Base-by-base conservation (phyloP, 2,888 invertebrate species). In the Charanyca ferruginea region DNA sequence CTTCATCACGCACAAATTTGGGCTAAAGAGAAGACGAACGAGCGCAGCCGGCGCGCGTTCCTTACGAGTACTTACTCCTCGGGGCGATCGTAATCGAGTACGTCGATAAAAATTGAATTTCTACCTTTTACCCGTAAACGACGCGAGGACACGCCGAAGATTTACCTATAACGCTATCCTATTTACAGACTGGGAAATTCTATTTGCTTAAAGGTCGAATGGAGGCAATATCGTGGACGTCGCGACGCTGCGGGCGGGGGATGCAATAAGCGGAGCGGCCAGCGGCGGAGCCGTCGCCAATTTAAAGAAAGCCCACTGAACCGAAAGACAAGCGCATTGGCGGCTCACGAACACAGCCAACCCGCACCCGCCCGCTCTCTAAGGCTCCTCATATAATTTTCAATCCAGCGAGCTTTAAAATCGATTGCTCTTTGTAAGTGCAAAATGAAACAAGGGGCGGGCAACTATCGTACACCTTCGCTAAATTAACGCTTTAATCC, bases 271-370 rank as follows among this genome's bases (percentile, higher is more conserved):
- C 92, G 92, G 91, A 90, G 93, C 93, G 94, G 91, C 91, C 91
- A 93, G 93, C 91, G 88, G 83, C 91, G 88, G 89, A 91, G 92
- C 94, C 94, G 92, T 94, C 95, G 95, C 94, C 95, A 95, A 96
- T 96, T 96, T 95, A 95, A 96, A 96, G 96, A 95, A 96, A 96
- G 94, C 95, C 94, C 95, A 96, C 89, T 96, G 96, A 96, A 95
- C 95, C 93, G 96, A 94, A 95, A 96, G 95, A 94, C 95, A 95
- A 95, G 95, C 95, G 95, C 94, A 96, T 94, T 95, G 95, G 94
- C 93, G 95, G 95, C 94, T 93, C 94, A 91, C 92, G 90, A 92
- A 88, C 92, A 85, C 68, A 74, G 77, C 89, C 87, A 90, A 86
- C 91, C 91, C 90, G 89, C 88, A 90, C 90, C 88, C 89, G 80